These are phyloP conservation scores for Picathartes gymnocephalus DNA, from an alignment of 2,113 vertebrate species.

Conservation along the genomic window DNA sequence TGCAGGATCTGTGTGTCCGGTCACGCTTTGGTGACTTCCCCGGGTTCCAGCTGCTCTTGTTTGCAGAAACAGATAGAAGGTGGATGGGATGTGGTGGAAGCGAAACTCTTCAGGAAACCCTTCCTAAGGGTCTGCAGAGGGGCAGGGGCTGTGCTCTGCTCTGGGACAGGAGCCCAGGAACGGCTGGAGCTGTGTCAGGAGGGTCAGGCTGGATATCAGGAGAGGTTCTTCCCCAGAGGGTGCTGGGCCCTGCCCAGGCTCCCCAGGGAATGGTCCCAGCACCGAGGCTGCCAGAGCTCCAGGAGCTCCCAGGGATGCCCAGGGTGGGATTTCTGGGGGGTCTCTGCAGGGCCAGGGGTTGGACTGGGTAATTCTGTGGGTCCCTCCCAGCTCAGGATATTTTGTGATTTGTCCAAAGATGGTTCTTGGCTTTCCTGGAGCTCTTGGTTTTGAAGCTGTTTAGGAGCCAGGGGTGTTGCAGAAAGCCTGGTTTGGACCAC, in stretches of 20 bases:
- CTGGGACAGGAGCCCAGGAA: not conserved
- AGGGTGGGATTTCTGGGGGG: not conserved
- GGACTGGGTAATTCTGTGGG: accelerated
- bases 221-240: not conserved
- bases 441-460: not conserved
- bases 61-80: accelerated
- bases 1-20: not conserved
- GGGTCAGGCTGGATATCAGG: not conserved
- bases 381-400: not conserved
- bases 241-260: not conserved
- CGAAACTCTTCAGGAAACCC: not conserved
- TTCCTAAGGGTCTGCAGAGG: not conserved
- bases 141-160: not conserved
- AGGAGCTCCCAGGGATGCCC: not conserved
- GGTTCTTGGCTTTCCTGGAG: not conserved
- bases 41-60: not conserved
- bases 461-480: not conserved
- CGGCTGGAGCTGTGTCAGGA: not conserved
- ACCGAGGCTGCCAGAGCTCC: not conserved
- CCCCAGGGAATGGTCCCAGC: not conserved
- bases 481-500: not conserved
- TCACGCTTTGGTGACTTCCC: not conserved
- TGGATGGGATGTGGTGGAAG: not conserved
- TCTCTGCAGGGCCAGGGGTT: not conserved
- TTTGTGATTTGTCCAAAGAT: accelerated